Evolutionary conservation across 2,888 invertebrate species (phyloP).

Genomic region (Diaperis boleti): DNA sequence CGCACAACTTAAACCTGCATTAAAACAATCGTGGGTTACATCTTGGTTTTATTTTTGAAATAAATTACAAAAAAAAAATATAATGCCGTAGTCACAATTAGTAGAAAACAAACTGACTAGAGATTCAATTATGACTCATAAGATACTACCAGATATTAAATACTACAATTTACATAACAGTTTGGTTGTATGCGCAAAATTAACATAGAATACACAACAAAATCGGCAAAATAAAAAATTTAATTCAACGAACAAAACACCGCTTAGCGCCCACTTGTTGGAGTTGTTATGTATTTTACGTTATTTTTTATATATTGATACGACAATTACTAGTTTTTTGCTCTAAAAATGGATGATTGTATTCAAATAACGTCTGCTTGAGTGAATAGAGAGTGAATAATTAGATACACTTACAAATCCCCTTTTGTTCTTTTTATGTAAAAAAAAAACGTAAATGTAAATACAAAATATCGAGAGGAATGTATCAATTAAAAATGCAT

Average conservation of each 20-base stretch:
- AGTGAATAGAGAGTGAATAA: constrained; percentile 37
- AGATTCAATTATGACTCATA: constrained; percentile 45
- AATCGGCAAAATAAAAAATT: constrained; percentile 15
- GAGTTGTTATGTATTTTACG: constrained; percentile 48
- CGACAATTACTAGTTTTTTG: constrained; percentile 52
- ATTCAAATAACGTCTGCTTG: constrained; percentile 40
- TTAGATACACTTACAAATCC: constrained; percentile 35
- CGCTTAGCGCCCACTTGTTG: constrained; percentile 25
- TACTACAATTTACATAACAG: constrained; percentile 61
- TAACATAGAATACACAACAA: constrained; percentile 52
- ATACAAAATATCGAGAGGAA: constrained; percentile 53
- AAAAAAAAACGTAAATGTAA: constrained; percentile 42
- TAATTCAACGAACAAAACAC: constrained; percentile 4
- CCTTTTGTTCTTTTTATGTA: constrained; percentile 21
- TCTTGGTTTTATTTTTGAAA: constrained; percentile 59
- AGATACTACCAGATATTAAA: constrained; percentile 59
- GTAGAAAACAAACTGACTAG: constrained; percentile 46
- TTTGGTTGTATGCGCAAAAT: constrained; percentile 54
- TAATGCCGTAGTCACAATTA: constrained; percentile 46
- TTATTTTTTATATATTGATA: constrained; percentile 48
- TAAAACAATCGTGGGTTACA: constrained; percentile 55
- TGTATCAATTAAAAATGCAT: constrained; percentile 59
- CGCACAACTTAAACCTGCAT: constrained; percentile 46
- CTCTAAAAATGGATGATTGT: constrained; percentile 55
- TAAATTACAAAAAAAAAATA: constrained; percentile 58